Conservation (phyloP, 2,797 vertebrate species). For the Onychomys torridus region DNA sequence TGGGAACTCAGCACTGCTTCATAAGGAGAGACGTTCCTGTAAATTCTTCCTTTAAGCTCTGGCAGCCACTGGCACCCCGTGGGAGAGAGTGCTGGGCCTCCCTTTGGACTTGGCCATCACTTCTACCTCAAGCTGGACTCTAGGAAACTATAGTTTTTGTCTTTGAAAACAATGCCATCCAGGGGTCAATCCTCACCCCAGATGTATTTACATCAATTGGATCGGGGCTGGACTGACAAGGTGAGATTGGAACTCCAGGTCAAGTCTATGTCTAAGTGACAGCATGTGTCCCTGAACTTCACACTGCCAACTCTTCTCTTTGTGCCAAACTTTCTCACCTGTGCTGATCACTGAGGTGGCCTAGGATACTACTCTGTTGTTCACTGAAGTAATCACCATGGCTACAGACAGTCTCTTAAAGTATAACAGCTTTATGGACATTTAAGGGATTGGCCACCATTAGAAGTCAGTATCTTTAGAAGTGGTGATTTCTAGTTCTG, state of each 20-base stretch:
- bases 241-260: not conserved
- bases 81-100: slow-evolving; percentile 25
- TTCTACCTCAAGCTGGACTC: not conserved
- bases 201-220: not conserved
- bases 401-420: not conserved
- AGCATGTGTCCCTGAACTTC: not conserved
- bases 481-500: not conserved
- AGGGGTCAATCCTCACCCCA: not conserved
- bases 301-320: not conserved
- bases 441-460: not conserved
- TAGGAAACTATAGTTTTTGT: not conserved
- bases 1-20: not conserved
- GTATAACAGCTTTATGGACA: not conserved
- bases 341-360: not conserved
- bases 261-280: not conserved
- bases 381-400: not conserved
- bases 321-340: not conserved
- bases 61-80: not conserved
- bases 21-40: not conserved
- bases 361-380: not conserved
- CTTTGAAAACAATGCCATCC: not conserved
- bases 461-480: not conserved
- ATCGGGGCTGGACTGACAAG: not conserved
- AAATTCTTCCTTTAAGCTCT: not conserved
- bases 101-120: slow-evolving; percentile 19